Evolutionary conservation across 2,797 vertebrate genomes (phyloP).

Genomic region (Syncerus caffer): DNA sequence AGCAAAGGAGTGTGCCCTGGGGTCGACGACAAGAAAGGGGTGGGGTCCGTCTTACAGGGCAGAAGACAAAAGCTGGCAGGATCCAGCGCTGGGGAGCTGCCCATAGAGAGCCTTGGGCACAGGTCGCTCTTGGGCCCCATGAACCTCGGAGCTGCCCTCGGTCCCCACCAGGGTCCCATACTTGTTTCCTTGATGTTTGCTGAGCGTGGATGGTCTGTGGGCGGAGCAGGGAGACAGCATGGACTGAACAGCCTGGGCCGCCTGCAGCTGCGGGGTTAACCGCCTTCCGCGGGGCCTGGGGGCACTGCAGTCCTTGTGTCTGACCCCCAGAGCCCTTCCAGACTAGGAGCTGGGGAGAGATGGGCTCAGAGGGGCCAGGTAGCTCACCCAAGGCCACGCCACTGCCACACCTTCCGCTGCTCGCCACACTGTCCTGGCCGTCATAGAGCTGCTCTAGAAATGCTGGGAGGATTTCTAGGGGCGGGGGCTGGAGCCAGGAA

Average conservation of each 20-base stretch:
- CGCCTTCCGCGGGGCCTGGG: not conserved
- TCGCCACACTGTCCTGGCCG: accelerated
- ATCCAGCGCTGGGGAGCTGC: too few relatives aligned
- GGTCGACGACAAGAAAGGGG: accelerated
- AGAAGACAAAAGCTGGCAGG: not conserved
- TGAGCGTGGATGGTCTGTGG: not conserved
- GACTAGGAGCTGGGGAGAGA: not conserved
- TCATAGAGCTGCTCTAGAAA: not conserved
- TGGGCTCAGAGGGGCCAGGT: not conserved
- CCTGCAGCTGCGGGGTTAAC: not conserved
- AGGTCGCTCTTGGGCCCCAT: not conserved
- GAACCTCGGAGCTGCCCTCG: not conserved
- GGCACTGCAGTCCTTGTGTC: not conserved
- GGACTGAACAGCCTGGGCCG: too few relatives aligned
- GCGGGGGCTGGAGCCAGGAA: not conserved
- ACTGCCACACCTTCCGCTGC: not conserved
- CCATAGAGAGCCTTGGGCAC: not conserved
- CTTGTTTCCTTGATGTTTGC: not conserved
- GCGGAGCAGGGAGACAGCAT: not conserved
- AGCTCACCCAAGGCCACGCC: not conserved
- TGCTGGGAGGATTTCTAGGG: too few relatives aligned
- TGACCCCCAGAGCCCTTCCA: not conserved
- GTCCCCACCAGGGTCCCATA: not conserved
- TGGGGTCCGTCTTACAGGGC: accelerated
- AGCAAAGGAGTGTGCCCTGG: not conserved